These are phyloP conservation scores for Philereme transversata DNA, from an alignment of 2,888 invertebrate genomes.

Conservation along the genomic window DNA sequence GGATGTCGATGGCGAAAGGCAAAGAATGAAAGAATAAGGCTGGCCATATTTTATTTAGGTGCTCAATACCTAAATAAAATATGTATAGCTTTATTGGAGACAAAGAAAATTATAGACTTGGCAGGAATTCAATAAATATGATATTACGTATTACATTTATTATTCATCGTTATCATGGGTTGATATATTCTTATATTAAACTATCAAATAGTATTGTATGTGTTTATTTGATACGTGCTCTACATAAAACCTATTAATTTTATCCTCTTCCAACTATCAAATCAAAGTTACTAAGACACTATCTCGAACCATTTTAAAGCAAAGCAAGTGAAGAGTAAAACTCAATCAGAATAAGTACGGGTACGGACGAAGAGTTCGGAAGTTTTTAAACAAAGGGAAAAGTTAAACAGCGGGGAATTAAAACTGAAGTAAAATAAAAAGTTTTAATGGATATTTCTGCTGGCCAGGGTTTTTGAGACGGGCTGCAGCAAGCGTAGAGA, in stretches of 20 bases:
- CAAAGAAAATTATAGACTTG: background rate
- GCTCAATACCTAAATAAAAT: background rate
- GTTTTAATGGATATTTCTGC: conserved; percentile 43
- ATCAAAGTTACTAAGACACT: conserved; percentile 23
- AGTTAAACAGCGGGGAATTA: conserved; percentile 54
- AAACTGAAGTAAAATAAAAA: conserved; percentile 58
- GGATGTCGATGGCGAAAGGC: conserved; percentile 3
- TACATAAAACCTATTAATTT: too few species aligned
- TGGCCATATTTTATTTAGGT: conserved; percentile 3
- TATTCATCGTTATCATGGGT: too few species aligned
- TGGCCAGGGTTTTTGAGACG: conserved; percentile 22
- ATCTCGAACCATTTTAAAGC: conserved; percentile 35
- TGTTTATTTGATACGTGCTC: too few species aligned
- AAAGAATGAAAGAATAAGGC: conserved; percentile 8
- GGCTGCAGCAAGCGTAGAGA: conserved; percentile 16
- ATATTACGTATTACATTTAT: too few species aligned
- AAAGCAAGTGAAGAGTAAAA: conserved; percentile 51
- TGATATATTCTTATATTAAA: too few species aligned
- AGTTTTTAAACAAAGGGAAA: conserved; percentile 65
- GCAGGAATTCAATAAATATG: background rate
- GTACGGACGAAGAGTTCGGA: conserved; percentile 50
- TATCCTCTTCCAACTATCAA: conserved; percentile 9
- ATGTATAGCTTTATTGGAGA: too few species aligned
- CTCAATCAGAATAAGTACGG: conserved; percentile 49
- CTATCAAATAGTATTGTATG: too few species aligned